Conservation (phyloP, 2,888 invertebrate species). For the Lithophane ornitopus region DNA sequence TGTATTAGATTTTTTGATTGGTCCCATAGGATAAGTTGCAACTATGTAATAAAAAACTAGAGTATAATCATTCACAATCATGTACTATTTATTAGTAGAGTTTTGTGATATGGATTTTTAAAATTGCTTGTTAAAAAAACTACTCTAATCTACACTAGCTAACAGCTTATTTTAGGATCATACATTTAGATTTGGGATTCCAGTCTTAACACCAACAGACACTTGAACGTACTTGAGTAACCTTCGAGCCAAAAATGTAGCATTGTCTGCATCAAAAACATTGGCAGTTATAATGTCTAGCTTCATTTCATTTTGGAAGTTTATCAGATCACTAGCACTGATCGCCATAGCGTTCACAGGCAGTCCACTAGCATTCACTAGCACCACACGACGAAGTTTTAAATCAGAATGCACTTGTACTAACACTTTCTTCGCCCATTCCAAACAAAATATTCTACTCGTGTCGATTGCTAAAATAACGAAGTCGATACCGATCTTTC, state of each 20-base stretch:
- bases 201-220: constrained; percentile 83
- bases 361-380: constrained; percentile 84
- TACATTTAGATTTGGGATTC: constrained; percentile 86
- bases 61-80: too few relatives aligned
- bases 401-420: constrained; percentile 85
- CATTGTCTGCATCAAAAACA: constrained; percentile 77
- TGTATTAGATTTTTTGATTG: neutral
- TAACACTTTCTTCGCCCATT: constrained; percentile 83
- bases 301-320: constrained; percentile 79
- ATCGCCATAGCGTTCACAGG: constrained; percentile 84
- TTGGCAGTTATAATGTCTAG: constrained; percentile 84
- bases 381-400: constrained; percentile 80
- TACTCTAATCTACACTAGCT: too few relatives aligned
- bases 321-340: constrained; percentile 79
- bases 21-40: too few relatives aligned
- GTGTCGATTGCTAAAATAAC: constrained; percentile 84
- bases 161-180: constrained; percentile 55
- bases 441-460: constrained; percentile 82
- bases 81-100: too few relatives aligned
- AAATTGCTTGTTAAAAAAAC: too few relatives aligned
- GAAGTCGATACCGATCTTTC: constrained; percentile 84
- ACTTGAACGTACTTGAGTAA: constrained; percentile 85
- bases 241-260: constrained; percentile 78
- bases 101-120: neutral
- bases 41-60: too few relatives aligned